A percentile compares a stretch with the other conserved stretches of the same genome.
phyloP scores from a whole-genome alignment of 2,888 invertebrate species.

The Pterostichus madidus region DNA sequence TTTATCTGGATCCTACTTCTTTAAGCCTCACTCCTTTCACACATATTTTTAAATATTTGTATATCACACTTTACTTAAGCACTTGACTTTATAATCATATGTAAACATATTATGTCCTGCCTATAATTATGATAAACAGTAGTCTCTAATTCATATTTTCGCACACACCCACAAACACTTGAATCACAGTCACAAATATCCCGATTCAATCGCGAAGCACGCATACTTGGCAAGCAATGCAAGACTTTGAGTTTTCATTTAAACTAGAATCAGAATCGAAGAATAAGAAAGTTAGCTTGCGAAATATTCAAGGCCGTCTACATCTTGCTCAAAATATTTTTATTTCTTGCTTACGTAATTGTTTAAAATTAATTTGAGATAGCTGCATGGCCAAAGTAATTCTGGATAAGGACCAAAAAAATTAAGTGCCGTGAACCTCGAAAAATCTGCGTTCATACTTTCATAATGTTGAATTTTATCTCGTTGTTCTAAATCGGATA shows the following conservation, averaged over 20 bases:
- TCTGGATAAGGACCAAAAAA: neutral
- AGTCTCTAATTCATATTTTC: neutral
- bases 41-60: neutral
- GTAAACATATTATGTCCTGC: too few relatives aligned
- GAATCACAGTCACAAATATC: neutral
- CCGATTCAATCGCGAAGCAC: neutral
- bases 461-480: neutral
- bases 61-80: neutral
- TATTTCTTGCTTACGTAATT: neutral
- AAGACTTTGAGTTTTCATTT: neutral
- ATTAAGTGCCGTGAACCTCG: neutral
- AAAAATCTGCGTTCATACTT: neutral
- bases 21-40: neutral
- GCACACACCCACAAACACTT: slow-evolving; percentile 5
- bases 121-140: neutral
- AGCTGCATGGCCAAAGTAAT: neutral
- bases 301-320: slow-evolving; percentile 27
- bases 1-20: too few relatives aligned
- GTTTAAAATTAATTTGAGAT: neutral
- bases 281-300: slow-evolving; percentile 22
- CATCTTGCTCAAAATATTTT: slow-evolving; percentile 6
- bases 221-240: slow-evolving; percentile 5
- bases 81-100: too few relatives aligned
- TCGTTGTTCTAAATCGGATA: slow-evolving; percentile 4
- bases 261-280: slow-evolving; percentile 6